Evolutionary conservation across 1,140 invertebrate genomes (phyloP).

Genomic region (Phthorimaea operculella): DNA sequence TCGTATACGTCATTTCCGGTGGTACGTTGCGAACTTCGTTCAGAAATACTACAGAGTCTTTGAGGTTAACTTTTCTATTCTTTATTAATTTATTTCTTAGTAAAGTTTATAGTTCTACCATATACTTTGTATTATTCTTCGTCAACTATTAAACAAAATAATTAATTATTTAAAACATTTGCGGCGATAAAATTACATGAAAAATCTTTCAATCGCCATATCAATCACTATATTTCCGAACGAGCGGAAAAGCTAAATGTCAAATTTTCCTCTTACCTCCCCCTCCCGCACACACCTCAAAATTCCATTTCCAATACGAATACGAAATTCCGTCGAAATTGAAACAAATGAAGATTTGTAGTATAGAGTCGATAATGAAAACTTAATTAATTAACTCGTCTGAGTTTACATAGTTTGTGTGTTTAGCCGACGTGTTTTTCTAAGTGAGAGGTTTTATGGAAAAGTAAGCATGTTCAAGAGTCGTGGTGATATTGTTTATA

Average conservation of each 20-base stretch:
- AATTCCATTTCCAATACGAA: constrained; percentile 10
- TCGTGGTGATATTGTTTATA: constrained; percentile 89
- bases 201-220: too few species aligned
- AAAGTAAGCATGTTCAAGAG: constrained; percentile 67
- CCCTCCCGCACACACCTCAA: constrained; percentile 13
- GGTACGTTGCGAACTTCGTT: not conserved
- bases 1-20: not conserved
- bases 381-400: not conserved
- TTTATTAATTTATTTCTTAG: too few species aligned
- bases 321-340: constrained; percentile 16
- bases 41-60: not conserved
- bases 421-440: not conserved
- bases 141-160: too few species aligned
- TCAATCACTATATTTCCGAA: too few species aligned
- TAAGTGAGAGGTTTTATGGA: not conserved
- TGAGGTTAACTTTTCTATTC: too few species aligned
- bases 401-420: not conserved
- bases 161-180: too few species aligned
- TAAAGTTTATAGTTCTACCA: too few species aligned
- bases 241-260: constrained; percentile 9
- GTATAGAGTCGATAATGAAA: not conserved
- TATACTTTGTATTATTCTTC: too few species aligned
- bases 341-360: constrained; percentile 20
- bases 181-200: too few species aligned
- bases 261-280: constrained; percentile 14